These are phyloP conservation scores for Hyles vespertilio DNA, from an alignment of 1,140 invertebrate species.

Conservation along the genomic window DNA sequence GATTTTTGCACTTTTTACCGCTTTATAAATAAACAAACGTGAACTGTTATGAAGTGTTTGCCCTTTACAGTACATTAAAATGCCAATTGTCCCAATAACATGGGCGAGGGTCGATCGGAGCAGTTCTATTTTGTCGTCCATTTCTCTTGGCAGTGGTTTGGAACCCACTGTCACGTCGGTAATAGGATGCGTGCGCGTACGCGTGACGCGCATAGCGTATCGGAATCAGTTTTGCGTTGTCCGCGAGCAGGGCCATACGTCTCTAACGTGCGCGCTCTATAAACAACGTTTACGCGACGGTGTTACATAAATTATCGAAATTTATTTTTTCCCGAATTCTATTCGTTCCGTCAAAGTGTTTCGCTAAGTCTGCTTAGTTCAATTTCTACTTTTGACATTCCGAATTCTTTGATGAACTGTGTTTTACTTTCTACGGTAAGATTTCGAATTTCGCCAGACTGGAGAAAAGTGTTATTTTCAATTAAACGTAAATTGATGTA, in stretches of 20 bases:
- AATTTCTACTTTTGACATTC: no score
- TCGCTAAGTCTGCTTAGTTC: neutral
- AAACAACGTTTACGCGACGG: constrained; percentile 9
- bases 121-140: constrained; percentile 1
- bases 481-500: no score
- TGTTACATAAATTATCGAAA: constrained; percentile 38
- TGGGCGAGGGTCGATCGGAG: neutral
- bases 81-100: neutral
- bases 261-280: constrained; percentile 6
- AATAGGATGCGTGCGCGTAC: constrained; percentile 3
- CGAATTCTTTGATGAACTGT: no score
- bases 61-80: no score
- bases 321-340: constrained; percentile 8
- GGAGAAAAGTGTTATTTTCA: no score
- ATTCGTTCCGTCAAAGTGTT: constrained; percentile 8
- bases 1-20: no score
- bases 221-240: constrained; percentile 36
- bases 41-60: no score
- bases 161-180: constrained; percentile 2
- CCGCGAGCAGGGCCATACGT: constrained; percentile 34
- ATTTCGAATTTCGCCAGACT: no score
- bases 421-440: no score
- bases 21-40: no score
- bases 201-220: constrained; percentile 11
- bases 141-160: constrained; percentile 7